phyloP scores from a whole-genome alignment of 1,140 invertebrate genomes.

The Nomia melanderi region DNA sequence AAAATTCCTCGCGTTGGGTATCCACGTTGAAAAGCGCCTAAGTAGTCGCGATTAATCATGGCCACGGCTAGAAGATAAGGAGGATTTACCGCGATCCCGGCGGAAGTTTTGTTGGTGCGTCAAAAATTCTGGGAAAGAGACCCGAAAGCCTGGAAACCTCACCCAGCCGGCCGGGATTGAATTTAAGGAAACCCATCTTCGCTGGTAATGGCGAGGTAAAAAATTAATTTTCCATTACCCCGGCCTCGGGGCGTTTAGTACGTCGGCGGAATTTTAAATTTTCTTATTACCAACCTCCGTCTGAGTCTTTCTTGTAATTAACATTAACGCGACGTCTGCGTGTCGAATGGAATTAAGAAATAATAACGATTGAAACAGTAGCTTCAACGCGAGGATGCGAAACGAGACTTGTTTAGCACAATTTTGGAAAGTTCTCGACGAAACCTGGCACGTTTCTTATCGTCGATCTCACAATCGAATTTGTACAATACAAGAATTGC shows the following conservation, averaged over 20 bases:
- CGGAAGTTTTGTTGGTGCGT: constrained; percentile 8
- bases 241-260: background rate
- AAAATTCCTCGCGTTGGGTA: constrained; percentile 37
- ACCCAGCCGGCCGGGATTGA: constrained; percentile 3
- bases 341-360: background rate
- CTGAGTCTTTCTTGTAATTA: constrained; percentile 8
- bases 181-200: constrained; percentile 36
- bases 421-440: no score
- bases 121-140: constrained; percentile 8
- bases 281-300: background rate
- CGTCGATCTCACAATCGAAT: no score
- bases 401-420: no score
- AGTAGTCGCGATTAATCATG: constrained; percentile 54
- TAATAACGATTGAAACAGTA: background rate
- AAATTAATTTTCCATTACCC: constrained; percentile 45
- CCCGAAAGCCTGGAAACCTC: constrained; percentile 14
- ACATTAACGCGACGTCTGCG: constrained; percentile 1
- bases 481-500: no score
- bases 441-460: no score
- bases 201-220: constrained; percentile 19
- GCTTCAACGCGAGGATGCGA: no score
- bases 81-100: constrained; percentile 52
- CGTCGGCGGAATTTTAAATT: background rate
- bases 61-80: constrained; percentile 47
- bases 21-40: constrained; percentile 17